Evolutionary conservation across 2,888 invertebrate species (phyloP).

Genomic region (Troglohyphantes excavatus): DNA sequence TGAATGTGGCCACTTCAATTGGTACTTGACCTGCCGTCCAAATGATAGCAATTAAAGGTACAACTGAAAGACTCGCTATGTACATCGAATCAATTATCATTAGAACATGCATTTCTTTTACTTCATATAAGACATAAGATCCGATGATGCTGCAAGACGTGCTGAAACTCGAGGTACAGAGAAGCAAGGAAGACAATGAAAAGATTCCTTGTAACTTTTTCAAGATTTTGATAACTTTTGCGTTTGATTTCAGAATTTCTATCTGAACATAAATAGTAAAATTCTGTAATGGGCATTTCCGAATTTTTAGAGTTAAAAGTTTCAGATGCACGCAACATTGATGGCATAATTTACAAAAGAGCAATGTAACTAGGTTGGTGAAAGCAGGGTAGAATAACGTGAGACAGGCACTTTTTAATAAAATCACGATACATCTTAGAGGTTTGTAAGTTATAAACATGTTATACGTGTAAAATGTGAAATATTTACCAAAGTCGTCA

Average conservation of each 20-base stretch:
- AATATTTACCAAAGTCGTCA: neutral
- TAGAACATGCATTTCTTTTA: neutral
- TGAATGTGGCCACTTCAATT: neutral
- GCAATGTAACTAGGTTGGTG: neutral
- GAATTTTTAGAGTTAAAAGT: neutral
- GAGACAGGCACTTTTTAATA: neutral
- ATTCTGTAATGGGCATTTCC: neutral
- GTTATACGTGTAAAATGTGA: neutral
- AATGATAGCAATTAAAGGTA: neutral
- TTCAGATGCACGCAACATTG: neutral
- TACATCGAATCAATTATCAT: neutral
- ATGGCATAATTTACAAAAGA: neutral
- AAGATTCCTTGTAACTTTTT: neutral
- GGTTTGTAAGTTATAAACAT: neutral
- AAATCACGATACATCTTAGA: neutral
- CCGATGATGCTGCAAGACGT: neutral
- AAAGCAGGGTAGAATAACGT: neutral
- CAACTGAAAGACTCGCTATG: neutral
- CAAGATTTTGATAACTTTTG: neutral
- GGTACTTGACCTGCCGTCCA: slow-evolving; percentile 8
- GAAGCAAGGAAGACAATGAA: neutral
- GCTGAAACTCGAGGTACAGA: neutral
- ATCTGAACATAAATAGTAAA: neutral
- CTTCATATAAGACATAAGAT: neutral
- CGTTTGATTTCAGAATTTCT: neutral